Evolutionary conservation across 2,888 invertebrate genomes (phyloP), one percentile per base, ranked within the genome.

Genomic region (Agapostemon virescens): DNA sequence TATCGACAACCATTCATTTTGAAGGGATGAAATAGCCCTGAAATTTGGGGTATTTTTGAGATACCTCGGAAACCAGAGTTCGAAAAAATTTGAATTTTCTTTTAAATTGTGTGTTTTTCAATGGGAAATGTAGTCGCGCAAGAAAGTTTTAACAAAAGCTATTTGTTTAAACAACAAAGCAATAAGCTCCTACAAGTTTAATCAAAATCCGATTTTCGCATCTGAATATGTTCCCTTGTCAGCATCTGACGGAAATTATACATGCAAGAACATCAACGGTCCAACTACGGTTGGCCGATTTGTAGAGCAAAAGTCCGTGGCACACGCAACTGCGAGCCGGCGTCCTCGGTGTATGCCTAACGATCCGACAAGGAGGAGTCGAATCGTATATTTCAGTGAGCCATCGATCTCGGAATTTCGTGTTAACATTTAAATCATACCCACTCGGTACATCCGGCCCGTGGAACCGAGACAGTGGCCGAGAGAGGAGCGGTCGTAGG

Each of bases 361-460:
- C 61, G 66, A 45, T 26, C 58, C 13, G 20, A 30, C 36, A 63
- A 45, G 52, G 15, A 15, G 45, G 61, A 26, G 17, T 20, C 6
- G 20, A 26, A n/a, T 36, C 23, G 55, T 69, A 70, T 67, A 68
- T 78, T 69, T 79, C 38, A 63, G 11, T 63, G 58, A 42, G 40
- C 52, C 74, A 69, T 67, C 74, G 58, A 40, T 79, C 74, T 58
- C 33, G 36, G 58, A 73, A 69, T 80, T 74, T 79, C 79, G 69
- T 61, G 69, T 79, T 80, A 81, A 81, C 81, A 45, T 75, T 81
- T 79, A 80, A 75, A 80, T 81, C 80, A 73, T 76, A 69, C 66
- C 72, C 80, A 76, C 81, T 23, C 63, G 58, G 80, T 58, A 67
- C 80, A 76, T 79, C 68, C 70, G 67, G 74, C 33, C 52, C 58